Percentiles rank a stretch among this genome's conserved stretches.
Conservation (phyloP, 2,113 vertebrate genomes). For the Pyrgilauda ruficollis region DNA sequence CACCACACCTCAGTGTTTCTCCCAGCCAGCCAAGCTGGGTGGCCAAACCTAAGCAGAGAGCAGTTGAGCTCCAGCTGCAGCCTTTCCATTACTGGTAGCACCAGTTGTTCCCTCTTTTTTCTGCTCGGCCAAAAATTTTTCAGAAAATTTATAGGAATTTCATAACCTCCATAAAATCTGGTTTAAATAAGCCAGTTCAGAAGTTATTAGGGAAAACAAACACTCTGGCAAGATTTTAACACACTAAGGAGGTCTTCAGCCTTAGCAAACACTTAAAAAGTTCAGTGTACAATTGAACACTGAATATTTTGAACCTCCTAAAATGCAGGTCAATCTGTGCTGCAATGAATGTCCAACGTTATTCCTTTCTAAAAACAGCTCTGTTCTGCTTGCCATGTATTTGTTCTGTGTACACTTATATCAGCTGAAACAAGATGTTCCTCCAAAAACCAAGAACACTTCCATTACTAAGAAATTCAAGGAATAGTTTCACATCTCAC, state of each 20-base stretch:
- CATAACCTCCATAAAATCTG: background rate
- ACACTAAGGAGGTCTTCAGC: conserved; percentile 32
- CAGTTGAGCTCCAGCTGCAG: background rate
- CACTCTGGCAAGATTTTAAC: background rate
- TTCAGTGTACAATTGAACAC: conserved; percentile 55
- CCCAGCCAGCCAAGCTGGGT: background rate
- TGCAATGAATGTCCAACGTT: background rate
- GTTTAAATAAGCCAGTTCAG: background rate
- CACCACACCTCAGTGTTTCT: background rate
- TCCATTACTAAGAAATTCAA: background rate
- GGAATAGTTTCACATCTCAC: conserved; percentile 6
- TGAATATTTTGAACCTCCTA: conserved; percentile 58
- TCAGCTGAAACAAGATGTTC: background rate
- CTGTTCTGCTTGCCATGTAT: conserved; percentile 40
- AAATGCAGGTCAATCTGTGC: conserved; percentile 50
- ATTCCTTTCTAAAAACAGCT: conserved; percentile 16
- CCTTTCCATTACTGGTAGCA: background rate
- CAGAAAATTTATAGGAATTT: background rate
- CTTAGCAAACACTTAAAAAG: conserved; percentile 63
- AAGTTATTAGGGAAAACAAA: conserved; percentile 6
- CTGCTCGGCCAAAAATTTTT: background rate
- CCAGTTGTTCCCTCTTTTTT: background rate
- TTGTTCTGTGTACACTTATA: background rate
- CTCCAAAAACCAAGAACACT: conserved; percentile 7
- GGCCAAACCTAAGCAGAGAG: background rate